Percentiles rank a stretch among this genome's conserved stretches.
These are phyloP conservation scores for Chymomyza fuscimana DNA, from an alignment of 2,888 invertebrate genomes.

Conservation along the genomic window DNA sequence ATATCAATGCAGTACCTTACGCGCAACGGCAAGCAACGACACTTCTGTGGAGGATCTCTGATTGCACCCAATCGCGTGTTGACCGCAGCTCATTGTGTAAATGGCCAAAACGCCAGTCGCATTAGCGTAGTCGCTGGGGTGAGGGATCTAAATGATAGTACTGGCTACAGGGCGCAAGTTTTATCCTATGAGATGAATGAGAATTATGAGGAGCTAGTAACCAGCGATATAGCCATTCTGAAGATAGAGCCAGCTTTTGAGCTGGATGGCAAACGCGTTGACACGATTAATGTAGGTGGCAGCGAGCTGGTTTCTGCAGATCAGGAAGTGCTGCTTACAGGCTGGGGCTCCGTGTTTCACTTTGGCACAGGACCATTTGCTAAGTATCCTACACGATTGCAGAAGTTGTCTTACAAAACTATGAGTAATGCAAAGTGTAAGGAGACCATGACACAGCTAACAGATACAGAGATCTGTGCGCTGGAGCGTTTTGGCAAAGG, in stretches of 20 bases:
- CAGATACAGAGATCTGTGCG: slow-evolving; percentile 79
- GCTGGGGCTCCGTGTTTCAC: slow-evolving; percentile 78
- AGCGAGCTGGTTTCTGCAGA: slow-evolving; percentile 66
- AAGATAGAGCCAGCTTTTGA: slow-evolving; percentile 72
- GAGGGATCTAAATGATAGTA: slow-evolving; percentile 63
- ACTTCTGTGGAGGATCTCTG: slow-evolving; percentile 78
- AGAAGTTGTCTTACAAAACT: slow-evolving; percentile 73
- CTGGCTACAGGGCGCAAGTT: slow-evolving; percentile 67
- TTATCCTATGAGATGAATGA: slow-evolving; percentile 74
- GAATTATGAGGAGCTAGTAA: slow-evolving; percentile 73
- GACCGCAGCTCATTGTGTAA: slow-evolving; percentile 79
- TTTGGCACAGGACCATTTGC: slow-evolving; percentile 75
- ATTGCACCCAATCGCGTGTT: slow-evolving; percentile 75
- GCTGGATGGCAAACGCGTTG: slow-evolving; percentile 73
- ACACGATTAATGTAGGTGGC: slow-evolving; percentile 78
- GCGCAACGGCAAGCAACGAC: slow-evolving; percentile 64
- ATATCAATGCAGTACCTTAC: slow-evolving; percentile 72
- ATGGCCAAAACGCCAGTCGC: slow-evolving; percentile 68
- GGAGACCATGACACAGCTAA: slow-evolving; percentile 68
- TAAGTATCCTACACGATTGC: slow-evolving; percentile 72
- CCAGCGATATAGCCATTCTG: slow-evolving; percentile 77
- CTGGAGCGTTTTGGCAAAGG: slow-evolving; percentile 76
- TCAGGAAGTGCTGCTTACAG: slow-evolving; percentile 70
- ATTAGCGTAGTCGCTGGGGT: slow-evolving; percentile 73
- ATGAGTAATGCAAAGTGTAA: slow-evolving; percentile 74